Base-by-base conservation (phyloP, 35 echinoderm and acorn worm genomes). In the Lytechinus variegatus region DNA sequence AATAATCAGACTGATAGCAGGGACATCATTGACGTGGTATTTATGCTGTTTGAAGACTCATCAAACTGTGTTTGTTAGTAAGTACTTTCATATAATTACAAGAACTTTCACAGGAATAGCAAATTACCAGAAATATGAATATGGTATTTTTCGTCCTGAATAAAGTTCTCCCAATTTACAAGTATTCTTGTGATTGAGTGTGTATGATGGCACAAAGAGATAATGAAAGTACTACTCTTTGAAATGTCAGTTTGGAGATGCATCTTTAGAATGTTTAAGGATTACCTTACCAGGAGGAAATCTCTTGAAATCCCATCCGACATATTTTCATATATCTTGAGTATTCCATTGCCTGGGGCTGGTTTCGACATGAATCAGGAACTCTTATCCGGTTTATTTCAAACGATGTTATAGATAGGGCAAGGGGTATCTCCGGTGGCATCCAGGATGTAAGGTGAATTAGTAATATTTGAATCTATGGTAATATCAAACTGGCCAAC, bases 221-320 rank as follows among this genome's bases (percentile, higher is more conserved):
- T 7, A 24, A 8, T 9, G 56, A 13, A 58, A 79, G 66, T 79
- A 79, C 66, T 79, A 24, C 66, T 79, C 66, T 79, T 79, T 24
- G n/a, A 79, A 79, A 79, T 79, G 66, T n/a, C 66, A 79, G 19
- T n/a, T 79, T 79, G 19, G 19, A 79, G 19, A 79, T 79, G n/a
- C 66, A 7, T 79, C 66, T 44, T 44, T 44, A 79, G 66, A 79
- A 79, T 27, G 66, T 79, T 79, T 79, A 79, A 19, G 66, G 66
- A 79, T 79, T 79, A 79, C 66, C 66, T 79, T 79, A 79, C 66
- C 4, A 7, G n/a, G 66, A 16, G 66, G 66, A 79, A 79, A 79
- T 79, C 66, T 79, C 66, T 79, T 79, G 66, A n/a, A 79, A 79
- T 79, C 66, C 66, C 66, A 79, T 79, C 66, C 19, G 19, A 79